Evolutionary conservation across 2,888 invertebrate species (phyloP).

Genomic region (Arrhopalites spinosus): DNA sequence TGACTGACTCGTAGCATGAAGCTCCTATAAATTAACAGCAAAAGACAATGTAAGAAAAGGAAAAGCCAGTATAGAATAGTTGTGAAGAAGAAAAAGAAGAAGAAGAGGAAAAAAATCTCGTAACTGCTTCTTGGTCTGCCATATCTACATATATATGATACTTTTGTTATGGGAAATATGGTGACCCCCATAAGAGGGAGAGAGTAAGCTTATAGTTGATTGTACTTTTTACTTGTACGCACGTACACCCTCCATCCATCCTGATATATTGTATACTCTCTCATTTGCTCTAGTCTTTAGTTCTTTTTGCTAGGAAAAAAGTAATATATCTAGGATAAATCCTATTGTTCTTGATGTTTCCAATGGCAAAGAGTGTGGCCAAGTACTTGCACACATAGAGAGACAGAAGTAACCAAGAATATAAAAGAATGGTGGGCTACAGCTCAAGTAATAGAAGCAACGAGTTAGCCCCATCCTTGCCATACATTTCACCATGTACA

Average conservation of each 20-base stretch:
- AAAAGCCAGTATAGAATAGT: background rate
- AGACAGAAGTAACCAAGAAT: background rate
- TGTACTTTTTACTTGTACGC: background rate
- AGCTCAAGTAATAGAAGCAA: no score
- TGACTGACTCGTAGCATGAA: slow-evolving; percentile 26
- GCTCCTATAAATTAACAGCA: slow-evolving; percentile 20
- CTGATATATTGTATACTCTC: slow-evolving; percentile 1
- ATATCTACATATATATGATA: background rate
- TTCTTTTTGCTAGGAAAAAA: background rate
- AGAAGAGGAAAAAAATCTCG: background rate
- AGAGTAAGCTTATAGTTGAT: background rate
- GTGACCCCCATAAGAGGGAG: background rate
- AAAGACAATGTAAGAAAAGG: slow-evolving; percentile 9
- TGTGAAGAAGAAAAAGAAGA: background rate
- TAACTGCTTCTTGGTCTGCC: background rate
- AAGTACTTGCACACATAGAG: slow-evolving; percentile 7
- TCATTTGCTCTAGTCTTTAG: slow-evolving; percentile 9
- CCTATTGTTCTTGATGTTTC: slow-evolving; percentile 18
- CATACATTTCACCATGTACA: background rate
- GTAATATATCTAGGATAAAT: background rate
- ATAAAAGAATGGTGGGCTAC: no score
- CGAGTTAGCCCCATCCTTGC: no score
- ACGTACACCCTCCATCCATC: background rate
- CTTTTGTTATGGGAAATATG: background rate
- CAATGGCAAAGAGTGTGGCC: slow-evolving; percentile 21